Evolutionary conservation across 2,113 vertebrate species (phyloP).

Genomic region (Acrocephalus arundinaceus): DNA sequence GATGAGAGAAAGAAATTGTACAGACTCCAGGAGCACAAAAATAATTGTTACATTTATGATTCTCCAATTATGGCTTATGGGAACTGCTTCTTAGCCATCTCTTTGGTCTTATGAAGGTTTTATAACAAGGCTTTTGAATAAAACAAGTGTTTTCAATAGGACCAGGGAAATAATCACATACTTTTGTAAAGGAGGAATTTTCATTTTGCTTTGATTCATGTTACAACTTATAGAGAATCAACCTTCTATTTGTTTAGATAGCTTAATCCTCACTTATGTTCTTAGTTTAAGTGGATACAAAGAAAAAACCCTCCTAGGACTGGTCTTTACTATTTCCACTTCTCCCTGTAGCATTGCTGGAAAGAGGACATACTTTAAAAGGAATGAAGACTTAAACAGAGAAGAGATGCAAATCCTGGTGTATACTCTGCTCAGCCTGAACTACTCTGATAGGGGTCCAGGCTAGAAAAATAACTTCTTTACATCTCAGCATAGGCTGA

Average conservation of each 20-base stretch:
- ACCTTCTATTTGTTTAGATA: constrained; percentile 47
- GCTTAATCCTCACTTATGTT: constrained; percentile 65
- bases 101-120: constrained; percentile 63
- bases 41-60: constrained; percentile 69
- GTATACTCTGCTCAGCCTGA: not conserved
- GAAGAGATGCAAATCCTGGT: not conserved
- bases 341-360: not conserved
- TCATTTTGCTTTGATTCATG: constrained; percentile 52
- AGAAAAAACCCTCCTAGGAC: not conserved
- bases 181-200: constrained; percentile 51
- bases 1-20: constrained; percentile 67
- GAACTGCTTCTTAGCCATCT: constrained; percentile 37
- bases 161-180: constrained; percentile 56
- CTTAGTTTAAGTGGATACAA: constrained; percentile 29
- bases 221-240: constrained; percentile 32
- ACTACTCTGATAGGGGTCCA: not conserved
- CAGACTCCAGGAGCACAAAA: constrained; percentile 62
- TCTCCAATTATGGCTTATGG: constrained; percentile 69
- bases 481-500: not conserved
- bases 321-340: not conserved
- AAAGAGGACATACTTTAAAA: not conserved
- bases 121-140: constrained; percentile 66
- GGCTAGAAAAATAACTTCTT: not conserved
- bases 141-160: constrained; percentile 65
- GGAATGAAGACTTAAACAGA: not conserved